Percentiles rank a stretch among this genome's conserved stretches.
These are phyloP conservation scores for Gavialis gangeticus DNA, from an alignment of 2,113 vertebrate genomes.

Conservation along the genomic window DNA sequence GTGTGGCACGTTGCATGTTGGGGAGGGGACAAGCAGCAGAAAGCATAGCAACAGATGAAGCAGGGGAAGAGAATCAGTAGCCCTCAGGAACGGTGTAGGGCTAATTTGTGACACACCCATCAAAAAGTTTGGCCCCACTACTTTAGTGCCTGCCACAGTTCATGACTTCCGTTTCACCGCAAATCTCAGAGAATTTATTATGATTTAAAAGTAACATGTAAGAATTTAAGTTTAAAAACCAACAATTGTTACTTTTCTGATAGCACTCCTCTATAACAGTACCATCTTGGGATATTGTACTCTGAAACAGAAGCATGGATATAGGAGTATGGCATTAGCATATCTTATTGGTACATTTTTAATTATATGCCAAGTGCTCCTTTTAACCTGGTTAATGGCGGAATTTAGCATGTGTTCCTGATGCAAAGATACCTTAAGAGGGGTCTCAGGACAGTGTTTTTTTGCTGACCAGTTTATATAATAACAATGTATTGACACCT, in stretches of 20 bases:
- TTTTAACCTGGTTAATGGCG: background rate
- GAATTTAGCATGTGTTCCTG: background rate
- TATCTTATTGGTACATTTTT: background rate
- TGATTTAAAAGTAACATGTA: background rate
- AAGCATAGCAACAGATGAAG: too few species aligned
- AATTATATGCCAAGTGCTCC: background rate
- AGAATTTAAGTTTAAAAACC: background rate
- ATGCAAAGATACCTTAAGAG: background rate
- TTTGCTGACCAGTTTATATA: background rate
- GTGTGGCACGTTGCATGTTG: too few species aligned
- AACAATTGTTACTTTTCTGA: background rate
- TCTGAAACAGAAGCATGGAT: background rate
- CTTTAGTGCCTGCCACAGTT: background rate
- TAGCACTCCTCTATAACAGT: background rate
- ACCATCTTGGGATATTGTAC: background rate
- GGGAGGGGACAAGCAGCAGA: too few species aligned
- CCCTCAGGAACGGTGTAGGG: too few species aligned
- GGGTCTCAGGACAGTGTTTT: rapidly evolving
- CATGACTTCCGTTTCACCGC: background rate
- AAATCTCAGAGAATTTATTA: background rate
- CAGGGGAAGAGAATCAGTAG: too few species aligned
- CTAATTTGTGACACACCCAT: background rate
- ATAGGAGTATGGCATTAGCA: background rate
- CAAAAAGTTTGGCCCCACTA: background rate
- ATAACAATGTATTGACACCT: background rate